Evolutionary conservation across 1,140 invertebrate genomes (phyloP), one percentile per base, ranked within the genome.

Genomic region (Ylistrum balloti): DNA sequence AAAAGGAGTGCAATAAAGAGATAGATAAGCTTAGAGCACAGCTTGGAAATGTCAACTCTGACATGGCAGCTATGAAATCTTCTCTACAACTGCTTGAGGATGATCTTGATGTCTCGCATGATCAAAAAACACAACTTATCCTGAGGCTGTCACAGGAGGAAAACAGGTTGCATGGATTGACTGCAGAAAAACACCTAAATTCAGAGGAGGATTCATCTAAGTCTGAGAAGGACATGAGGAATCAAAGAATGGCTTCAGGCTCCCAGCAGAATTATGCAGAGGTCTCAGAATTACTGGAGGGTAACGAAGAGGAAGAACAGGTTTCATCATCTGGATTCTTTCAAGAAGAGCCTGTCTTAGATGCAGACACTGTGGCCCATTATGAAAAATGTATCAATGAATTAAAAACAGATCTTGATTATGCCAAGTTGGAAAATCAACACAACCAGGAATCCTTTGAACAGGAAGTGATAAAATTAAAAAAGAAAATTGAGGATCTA

Each of bases 1-100:
- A 91, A 56, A 87, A 90, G 10, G 89, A 91, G 38, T 88, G 90
- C 35, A 88, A 56, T 17, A 92, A 89, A 28, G 93, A 93, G 35
- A 90, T 92, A 33, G 48, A 90, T 22, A 41, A 48, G 38, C 41
- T 92, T 7, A 87, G 88, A 41, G 33, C 87, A n/a, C 90, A 92
- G 56, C 74, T 93, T n/a, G 91, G 86, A 45, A 34, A 89, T 17
- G 41, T 90, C 33, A 86, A 91, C 20, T 38, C 87, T 11, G 91
- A 91, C 28, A 74, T 91, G 5, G 41, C 87, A 20, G 86, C 86
- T 11, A 33, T 92, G 86, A 92, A 89, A 38, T 33, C 20, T 34
- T 86, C 88, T 33, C 86, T 88, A 28, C 86, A 90, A 15, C 35
- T 41, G 13, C 48, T 88, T 11, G 88, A 92, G 34, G 48, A 87